Conservation (phyloP, 2,797 vertebrate genomes). For the Paguma larvata region DNA sequence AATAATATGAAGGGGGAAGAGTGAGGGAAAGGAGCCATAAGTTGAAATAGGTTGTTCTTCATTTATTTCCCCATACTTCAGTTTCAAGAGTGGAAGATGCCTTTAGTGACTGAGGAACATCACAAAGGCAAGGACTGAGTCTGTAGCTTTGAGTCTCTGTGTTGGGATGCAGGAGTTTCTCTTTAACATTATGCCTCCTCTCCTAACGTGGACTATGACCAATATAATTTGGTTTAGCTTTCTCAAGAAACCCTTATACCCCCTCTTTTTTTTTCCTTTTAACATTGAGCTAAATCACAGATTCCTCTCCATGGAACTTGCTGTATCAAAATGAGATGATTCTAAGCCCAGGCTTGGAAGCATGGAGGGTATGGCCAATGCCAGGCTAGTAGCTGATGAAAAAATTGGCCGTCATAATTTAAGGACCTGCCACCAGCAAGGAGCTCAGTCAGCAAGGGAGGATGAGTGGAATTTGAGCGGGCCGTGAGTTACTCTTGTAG, state of each 20-base stretch:
- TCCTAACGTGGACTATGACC: neutral
- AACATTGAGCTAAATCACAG: neutral
- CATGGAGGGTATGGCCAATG: neutral
- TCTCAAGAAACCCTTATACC: neutral
- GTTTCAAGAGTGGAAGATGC: neutral
- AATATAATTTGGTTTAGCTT: neutral
- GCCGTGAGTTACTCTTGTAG: neutral
- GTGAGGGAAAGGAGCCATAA: neutral
- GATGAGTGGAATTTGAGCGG: neutral
- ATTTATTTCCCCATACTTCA: neutral
- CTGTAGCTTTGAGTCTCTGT: neutral
- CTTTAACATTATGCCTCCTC: fast-evolving
- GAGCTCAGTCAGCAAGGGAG: neutral
- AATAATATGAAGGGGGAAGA: neutral
- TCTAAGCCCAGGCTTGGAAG: neutral
- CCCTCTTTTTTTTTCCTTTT: neutral
- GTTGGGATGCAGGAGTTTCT: neutral
- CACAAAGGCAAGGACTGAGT: neutral
- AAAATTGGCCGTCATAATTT: neutral
- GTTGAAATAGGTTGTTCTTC: neutral
- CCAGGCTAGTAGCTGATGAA: neutral
- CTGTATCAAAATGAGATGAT: neutral
- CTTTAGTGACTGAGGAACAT: neutral
- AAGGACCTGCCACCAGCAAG: neutral
- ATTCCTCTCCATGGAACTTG: neutral